phyloP scores from a whole-genome alignment of 2,888 invertebrate species.

The Erynnis tages region DNA sequence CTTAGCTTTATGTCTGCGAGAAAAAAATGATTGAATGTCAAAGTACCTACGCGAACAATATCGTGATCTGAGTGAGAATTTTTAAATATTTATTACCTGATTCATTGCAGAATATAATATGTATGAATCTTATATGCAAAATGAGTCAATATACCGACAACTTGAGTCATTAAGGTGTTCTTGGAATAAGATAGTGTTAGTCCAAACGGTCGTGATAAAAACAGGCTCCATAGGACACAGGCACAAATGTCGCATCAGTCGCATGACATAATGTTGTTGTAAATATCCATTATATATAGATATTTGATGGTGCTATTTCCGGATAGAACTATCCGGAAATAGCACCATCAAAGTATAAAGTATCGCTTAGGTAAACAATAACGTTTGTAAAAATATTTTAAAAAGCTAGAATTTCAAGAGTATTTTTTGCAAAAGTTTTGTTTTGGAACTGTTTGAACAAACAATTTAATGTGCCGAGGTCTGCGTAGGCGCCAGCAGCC shows the following conservation, averaged over 20 bases:
- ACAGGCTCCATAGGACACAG: not conserved
- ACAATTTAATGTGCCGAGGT: conserved; percentile 30
- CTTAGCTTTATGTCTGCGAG: too few relatives aligned
- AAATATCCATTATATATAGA: not conserved
- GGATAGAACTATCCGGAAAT: conserved; percentile 6
- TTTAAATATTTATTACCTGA: conserved; percentile 15
- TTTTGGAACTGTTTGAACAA: conserved; percentile 6
- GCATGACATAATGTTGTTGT: not conserved
- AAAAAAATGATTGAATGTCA: not conserved
- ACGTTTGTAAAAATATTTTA: too few relatives aligned
- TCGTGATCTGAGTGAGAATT: too few relatives aligned
- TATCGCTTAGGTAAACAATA: not conserved
- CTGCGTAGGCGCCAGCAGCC: conserved; percentile 61
- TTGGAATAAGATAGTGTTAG: not conserved
- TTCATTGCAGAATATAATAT: conserved; percentile 2
- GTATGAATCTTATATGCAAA: not conserved
- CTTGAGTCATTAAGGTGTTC: conserved; percentile 14
- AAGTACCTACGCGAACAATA: too few relatives aligned
- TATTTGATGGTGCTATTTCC: not conserved
- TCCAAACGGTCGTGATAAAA: conserved; percentile 3
- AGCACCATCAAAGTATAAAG: not conserved
- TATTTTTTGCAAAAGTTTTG: too few relatives aligned
- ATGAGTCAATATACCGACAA: conserved; percentile 19
- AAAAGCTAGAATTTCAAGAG: too few relatives aligned
- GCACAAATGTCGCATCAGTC: not conserved